Base-by-base conservation (phyloP, 2,113 vertebrate species). In the Oenanthe oenanthe region DNA sequence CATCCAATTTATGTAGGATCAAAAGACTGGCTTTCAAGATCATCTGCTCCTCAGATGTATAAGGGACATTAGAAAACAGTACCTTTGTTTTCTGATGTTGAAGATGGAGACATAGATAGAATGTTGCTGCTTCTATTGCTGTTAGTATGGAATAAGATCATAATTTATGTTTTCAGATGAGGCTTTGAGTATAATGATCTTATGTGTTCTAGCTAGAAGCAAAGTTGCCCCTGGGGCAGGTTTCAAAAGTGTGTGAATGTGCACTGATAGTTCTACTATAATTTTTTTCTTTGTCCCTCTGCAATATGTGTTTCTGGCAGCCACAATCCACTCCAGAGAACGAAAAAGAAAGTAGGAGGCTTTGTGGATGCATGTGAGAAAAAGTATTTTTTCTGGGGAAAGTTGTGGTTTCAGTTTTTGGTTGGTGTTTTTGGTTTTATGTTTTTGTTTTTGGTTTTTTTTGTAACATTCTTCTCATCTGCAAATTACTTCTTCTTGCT, bases 11-110 rank as follows among this genome's bases (percentile, higher is more conserved):
- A 88, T 80, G 32, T 45, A 68, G 51, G 75, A 92, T 96, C 63
- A 75, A 95, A 96, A 93, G 82, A 68, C 65, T 51, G 19, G 31
- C 72, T 95, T 96, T 77, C 73, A 92, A 63, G 65, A 88, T 88
- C 82, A 31, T 86, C 51, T 83, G 65, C 61, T 94, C 28, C 68
- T 94, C 57, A 83, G 48, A 80, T 79, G 24, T 93, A 42, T 63
- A 60, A 85, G 60, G 54, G 51, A 88, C 43, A 20, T 88, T n/a
- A 90, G 72, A 80, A 94, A 94, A 88, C n/a, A 24, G n/a, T 92
- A 61, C 57, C 36, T 72, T 89, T 66, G 48, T 66, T 89, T 96
- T 95, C 65, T 90, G n/a, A n/a, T 8, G 1, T 68, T 63, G 76
- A 60, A 91, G 58, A 36, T 81, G 32, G 56, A 77, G 45, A 67